phyloP scores from a whole-genome alignment of 2,888 invertebrate species.

The Therioaphis trifolii region DNA sequence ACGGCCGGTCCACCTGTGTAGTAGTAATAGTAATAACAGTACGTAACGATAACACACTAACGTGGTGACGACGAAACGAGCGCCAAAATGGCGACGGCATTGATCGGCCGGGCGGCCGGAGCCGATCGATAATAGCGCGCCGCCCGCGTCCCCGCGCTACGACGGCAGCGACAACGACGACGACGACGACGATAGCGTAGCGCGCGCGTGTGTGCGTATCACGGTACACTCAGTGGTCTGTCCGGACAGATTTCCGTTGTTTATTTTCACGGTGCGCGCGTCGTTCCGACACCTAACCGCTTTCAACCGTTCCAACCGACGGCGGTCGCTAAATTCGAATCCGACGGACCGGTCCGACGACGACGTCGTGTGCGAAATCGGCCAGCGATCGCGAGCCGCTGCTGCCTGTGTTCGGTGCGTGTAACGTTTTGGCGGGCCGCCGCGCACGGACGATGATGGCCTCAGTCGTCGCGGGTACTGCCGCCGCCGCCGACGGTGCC shows the following conservation, averaged over 20 bases:
- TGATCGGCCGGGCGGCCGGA: constrained; percentile 41
- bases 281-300: too few relatives aligned
- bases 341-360: too few relatives aligned
- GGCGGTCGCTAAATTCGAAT: too few relatives aligned
- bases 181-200: not conserved
- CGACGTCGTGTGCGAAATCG: not conserved
- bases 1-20: not conserved
- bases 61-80: not conserved
- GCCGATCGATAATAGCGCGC: constrained; percentile 60
- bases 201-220: not conserved
- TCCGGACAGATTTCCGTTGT: too few relatives aligned
- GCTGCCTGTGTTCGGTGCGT: too few relatives aligned
- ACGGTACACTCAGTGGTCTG: not conserved
- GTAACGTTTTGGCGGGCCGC: constrained; percentile 65
- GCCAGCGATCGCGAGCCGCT: not conserved
- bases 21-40: too few relatives aligned
- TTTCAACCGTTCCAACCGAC: too few relatives aligned
- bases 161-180: not conserved
- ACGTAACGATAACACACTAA: not conserved
- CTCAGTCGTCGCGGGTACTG: not conserved
- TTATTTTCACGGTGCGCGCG: too few relatives aligned
- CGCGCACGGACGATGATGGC: not conserved
- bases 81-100: constrained; percentile 60
- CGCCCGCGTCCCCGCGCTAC: constrained; percentile 42
- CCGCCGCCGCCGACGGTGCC: not conserved